These are phyloP conservation scores for Etheostoma nigrum DNA, from an alignment of 2,797 vertebrate genomes.

Conservation along the genomic window DNA sequence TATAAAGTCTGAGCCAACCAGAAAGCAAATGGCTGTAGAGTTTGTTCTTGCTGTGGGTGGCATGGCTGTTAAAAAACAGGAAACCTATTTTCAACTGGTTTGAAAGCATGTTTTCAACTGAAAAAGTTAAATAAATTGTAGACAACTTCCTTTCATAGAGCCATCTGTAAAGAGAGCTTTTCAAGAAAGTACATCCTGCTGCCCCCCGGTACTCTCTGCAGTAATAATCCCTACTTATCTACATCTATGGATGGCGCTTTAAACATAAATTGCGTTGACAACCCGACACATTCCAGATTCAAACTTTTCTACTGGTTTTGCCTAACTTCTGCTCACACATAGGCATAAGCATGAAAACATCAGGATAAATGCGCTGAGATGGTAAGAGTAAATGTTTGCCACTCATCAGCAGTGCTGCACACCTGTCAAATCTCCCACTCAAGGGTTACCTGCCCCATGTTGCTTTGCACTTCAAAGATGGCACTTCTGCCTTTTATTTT, in stretches of 20 bases:
- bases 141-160: constrained; percentile 31
- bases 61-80: constrained; percentile 14
- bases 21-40: neutral
- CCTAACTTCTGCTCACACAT: neutral
- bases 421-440: constrained; percentile 64
- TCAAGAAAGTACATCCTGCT: constrained; percentile 25
- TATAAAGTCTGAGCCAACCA: constrained; percentile 14
- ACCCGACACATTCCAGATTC: constrained; percentile 10
- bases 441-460: constrained; percentile 65
- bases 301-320: neutral
- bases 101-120: too few relatives aligned
- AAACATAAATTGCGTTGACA: constrained; percentile 26
- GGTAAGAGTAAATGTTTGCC: constrained; percentile 24
- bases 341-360: constrained; percentile 22
- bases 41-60: neutral
- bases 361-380: constrained; percentile 17
- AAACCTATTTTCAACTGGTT: constrained; percentile 14
- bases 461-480: constrained; percentile 83
- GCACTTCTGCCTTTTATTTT: constrained; percentile 55
- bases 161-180: constrained; percentile 16
- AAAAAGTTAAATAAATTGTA: constrained; percentile 10
- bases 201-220: constrained; percentile 43
- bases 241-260: constrained; percentile 33
- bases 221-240: constrained; percentile 42
- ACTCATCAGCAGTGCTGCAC: constrained; percentile 51